Percentiles rank a stretch among this genome's conserved stretches.
These are phyloP conservation scores for Colius striatus DNA, from an alignment of 2,113 vertebrate species.

Conservation along the genomic window DNA sequence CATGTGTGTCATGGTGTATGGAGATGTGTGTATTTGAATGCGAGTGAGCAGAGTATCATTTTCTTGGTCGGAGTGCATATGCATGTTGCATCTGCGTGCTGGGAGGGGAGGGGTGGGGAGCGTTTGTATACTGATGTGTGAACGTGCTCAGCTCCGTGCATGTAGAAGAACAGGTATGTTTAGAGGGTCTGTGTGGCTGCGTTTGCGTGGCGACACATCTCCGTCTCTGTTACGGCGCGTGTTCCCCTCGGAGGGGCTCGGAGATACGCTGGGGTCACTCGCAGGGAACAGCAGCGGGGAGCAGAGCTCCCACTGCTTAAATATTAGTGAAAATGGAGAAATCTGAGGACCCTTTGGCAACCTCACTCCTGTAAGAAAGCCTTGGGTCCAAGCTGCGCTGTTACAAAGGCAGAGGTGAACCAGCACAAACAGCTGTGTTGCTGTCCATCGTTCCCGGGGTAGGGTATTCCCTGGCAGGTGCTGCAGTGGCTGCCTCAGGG, in stretches of 20 bases:
- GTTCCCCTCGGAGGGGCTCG: background rate
- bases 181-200: background rate
- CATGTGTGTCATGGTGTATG: background rate
- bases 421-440: background rate
- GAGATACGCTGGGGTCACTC: background rate
- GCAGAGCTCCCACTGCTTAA: background rate
- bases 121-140: conserved; percentile 8
- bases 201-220: background rate
- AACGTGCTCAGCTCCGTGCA: background rate
- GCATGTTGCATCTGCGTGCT: background rate
- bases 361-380: background rate
- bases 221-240: rapidly evolving
- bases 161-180: conserved; percentile 31
- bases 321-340: background rate
- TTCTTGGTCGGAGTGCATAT: background rate
- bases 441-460: background rate
- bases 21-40: conserved; percentile 8
- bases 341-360: background rate
- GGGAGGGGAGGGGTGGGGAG: conserved; percentile 5
- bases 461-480: background rate
- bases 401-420: background rate
- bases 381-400: background rate
- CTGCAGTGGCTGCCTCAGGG: rapidly evolving
- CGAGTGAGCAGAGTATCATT: background rate
- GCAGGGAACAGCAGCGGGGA: background rate